Percentiles rank a stretch among this genome's conserved stretches.
phyloP scores from a whole-genome alignment of 2,888 invertebrate genomes.

The Sinotaia quadrata region DNA sequence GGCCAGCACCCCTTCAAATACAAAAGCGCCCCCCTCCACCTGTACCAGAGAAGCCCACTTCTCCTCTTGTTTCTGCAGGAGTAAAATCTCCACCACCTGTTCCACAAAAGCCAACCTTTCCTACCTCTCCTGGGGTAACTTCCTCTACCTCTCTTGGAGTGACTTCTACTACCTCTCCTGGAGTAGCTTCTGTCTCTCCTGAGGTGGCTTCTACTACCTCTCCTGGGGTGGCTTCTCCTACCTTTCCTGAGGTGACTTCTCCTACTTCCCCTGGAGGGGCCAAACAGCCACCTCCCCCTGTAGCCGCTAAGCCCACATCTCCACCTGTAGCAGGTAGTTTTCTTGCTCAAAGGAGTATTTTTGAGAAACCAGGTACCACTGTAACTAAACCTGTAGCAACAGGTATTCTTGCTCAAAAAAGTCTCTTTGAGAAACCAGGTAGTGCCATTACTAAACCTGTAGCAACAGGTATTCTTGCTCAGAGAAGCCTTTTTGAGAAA shows the following conservation, averaged over 20 bases:
- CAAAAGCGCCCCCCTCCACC: too few relatives aligned
- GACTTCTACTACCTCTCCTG: not conserved
- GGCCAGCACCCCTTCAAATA: too few relatives aligned
- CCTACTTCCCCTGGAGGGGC: not conserved
- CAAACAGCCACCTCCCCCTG: not conserved
- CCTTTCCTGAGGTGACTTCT: not conserved
- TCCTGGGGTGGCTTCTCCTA: not conserved
- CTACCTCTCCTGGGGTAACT: not conserved
- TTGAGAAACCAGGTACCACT: constrained; percentile 12
- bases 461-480: constrained; percentile 1
- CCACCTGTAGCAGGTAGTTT: not conserved
- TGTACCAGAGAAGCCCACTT: too few relatives aligned
- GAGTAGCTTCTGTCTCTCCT: not conserved
- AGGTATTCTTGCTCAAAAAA: constrained; percentile 6
- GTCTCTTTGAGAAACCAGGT: constrained; percentile 20
- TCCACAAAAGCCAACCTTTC: not conserved
- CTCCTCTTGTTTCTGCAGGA: not conserved
- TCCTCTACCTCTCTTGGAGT: not conserved
- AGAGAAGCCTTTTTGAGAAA: constrained; percentile 23
- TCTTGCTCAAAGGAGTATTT: constrained; percentile 16
- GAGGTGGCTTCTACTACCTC: not conserved
- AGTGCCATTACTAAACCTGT: constrained; percentile 1
- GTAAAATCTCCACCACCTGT: not conserved
- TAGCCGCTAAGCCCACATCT: constrained; percentile 12
- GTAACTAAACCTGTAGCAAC: constrained; percentile 3